Evolutionary conservation across 2,888 invertebrate species (phyloP).

Genomic region (Ephialtes manifestator): DNA sequence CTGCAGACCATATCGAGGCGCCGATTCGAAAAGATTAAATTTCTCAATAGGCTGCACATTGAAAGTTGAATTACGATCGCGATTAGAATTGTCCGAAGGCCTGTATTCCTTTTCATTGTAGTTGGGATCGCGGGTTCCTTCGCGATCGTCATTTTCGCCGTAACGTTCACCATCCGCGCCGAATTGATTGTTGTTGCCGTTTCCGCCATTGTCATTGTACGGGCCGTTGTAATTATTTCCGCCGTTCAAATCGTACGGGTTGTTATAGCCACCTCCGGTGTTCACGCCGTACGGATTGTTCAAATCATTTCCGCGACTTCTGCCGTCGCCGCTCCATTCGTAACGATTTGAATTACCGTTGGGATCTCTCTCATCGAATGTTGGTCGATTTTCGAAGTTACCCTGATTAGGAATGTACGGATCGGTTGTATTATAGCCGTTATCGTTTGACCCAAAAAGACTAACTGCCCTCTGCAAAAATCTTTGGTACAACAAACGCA

Average conservation of each 20-base stretch:
- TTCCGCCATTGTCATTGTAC: neutral
- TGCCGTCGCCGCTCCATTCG: constrained; percentile 49
- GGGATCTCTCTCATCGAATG: constrained; percentile 65
- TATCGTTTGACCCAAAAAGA: constrained; percentile 75
- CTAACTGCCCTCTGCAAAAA: constrained; percentile 89
- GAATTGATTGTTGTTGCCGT: neutral
- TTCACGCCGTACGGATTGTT: constrained; percentile 36
- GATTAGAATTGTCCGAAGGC: constrained; percentile 43
- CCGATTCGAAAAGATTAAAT: constrained; percentile 92
- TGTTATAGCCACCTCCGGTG: constrained; percentile 1
- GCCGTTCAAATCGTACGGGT: neutral
- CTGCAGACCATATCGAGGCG: constrained; percentile 89
- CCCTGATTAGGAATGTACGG: constrained; percentile 70
- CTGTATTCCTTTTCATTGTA: constrained; percentile 64
- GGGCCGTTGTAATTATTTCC: constrained; percentile 1
- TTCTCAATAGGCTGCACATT: constrained; percentile 87
- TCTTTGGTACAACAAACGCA: constrained; percentile 89
- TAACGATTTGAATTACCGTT: constrained; percentile 63
- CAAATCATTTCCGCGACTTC: neutral
- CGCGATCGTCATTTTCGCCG: constrained; percentile 21
- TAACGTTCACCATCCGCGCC: neutral
- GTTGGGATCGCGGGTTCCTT: constrained; percentile 58
- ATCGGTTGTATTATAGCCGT: constrained; percentile 72
- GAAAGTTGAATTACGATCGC: constrained; percentile 74
- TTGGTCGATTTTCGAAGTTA: constrained; percentile 70